phyloP scores from a whole-genome alignment of 2,797 vertebrate species.

The Rhinella marina region DNA sequence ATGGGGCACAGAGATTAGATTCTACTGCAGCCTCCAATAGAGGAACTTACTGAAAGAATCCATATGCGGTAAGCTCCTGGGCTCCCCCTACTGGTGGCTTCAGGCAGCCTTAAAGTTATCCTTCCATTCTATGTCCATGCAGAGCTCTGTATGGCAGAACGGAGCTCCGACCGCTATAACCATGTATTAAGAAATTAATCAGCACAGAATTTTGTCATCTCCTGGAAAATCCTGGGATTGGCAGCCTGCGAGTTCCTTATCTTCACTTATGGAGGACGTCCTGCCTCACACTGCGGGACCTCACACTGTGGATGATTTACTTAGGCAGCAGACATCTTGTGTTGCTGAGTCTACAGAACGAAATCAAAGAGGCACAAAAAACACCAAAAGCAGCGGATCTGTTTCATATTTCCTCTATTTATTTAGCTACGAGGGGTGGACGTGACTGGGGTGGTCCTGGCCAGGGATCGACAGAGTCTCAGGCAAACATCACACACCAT shows the following conservation, averaged over 20 bases:
- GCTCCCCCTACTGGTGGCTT: too few relatives aligned
- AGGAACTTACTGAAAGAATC: too few relatives aligned
- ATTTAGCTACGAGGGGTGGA: constrained; percentile 46
- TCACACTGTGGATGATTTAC: constrained; percentile 32
- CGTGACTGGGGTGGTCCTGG: constrained; percentile 54
- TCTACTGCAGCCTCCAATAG: too few relatives aligned
- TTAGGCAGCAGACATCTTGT: constrained; percentile 3
- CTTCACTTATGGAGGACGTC: neutral
- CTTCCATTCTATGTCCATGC: too few relatives aligned
- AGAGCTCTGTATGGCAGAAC: too few relatives aligned
- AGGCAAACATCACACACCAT: constrained; percentile 13
- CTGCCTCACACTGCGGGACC: neutral
- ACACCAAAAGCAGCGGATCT: constrained; percentile 21
- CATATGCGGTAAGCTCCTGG: too few relatives aligned
- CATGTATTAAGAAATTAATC: too few relatives aligned
- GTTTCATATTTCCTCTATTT: constrained; percentile 56
- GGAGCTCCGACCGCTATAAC: too few relatives aligned
- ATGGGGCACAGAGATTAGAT: too few relatives aligned
- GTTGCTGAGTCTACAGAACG: constrained; percentile 11
- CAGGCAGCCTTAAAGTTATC: too few relatives aligned
- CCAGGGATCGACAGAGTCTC: constrained; percentile 18
- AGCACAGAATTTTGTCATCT: neutral
- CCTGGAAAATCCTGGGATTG: neutral
- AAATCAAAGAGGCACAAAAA: constrained; percentile 19
- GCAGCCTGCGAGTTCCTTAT: neutral